Conservation (phyloP, 2,888 invertebrate genomes). For the Aromia moschata region DNA sequence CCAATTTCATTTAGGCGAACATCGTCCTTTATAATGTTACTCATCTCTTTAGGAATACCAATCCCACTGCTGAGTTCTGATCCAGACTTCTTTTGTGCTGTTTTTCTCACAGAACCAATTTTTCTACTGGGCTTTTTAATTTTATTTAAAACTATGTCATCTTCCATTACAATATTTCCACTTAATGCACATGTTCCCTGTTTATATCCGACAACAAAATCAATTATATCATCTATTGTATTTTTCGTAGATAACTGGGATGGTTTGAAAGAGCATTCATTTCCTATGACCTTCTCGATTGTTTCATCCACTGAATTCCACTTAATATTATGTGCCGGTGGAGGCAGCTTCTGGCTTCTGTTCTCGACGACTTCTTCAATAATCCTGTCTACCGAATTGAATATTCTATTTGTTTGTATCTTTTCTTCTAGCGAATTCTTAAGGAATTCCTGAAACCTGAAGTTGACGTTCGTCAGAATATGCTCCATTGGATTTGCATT, state of each 20-base stretch:
- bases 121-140: conserved; percentile 19
- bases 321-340: no score
- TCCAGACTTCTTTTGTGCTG: neutral
- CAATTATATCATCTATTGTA: conserved; percentile 47
- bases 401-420: neutral
- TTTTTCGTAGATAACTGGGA: conserved; percentile 23
- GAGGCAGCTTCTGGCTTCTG: conserved; percentile 7
- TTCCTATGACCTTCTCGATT: conserved; percentile 42
- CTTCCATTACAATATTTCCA: neutral
- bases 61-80: neutral
- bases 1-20: neutral
- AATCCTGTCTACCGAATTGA: conserved; percentile 34
- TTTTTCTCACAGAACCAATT: conserved; percentile 28
- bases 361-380: conserved; percentile 42
- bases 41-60: no score
- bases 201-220: conserved; percentile 40
- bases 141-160: neutral
- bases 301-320: conserved; percentile 45
- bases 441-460: neutral
- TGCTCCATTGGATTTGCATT: neutral
- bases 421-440: neutral
- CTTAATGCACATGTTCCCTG: conserved; percentile 9
- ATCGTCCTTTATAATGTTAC: neutral
- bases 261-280: neutral
- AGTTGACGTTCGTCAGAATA: neutral